Conservation (phyloP, 2,113 vertebrate species). For the Pterocles burchelli region DNA sequence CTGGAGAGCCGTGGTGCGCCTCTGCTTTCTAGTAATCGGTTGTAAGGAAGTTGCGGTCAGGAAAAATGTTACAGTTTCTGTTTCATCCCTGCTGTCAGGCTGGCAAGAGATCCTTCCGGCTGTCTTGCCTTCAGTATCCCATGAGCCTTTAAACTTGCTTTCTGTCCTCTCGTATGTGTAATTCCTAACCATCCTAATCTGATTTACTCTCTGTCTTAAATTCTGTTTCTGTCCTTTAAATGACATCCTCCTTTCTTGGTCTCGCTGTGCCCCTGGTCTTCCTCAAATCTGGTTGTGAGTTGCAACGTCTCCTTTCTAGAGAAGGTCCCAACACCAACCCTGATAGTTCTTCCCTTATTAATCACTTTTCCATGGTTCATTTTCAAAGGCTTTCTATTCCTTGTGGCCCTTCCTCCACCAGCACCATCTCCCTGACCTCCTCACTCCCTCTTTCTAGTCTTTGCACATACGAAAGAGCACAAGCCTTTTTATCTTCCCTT, state of each 20-base stretch:
- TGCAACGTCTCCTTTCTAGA: neutral
- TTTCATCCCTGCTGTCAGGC: neutral
- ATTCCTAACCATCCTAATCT: neutral
- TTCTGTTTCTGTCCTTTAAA: neutral
- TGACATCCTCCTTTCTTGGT: neutral
- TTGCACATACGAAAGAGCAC: conserved; percentile 40
- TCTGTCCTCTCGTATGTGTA: neutral
- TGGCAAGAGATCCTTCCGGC: neutral
- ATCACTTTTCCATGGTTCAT: conserved; percentile 14
- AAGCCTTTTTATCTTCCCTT: conserved; percentile 17
- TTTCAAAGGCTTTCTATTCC: neutral
- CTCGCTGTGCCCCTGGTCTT: neutral
- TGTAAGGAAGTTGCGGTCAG: neutral
- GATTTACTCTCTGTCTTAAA: neutral
- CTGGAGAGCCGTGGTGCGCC: neutral
- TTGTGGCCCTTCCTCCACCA: neutral
- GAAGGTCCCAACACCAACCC: neutral
- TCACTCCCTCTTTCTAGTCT: neutral
- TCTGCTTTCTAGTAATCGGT: neutral
- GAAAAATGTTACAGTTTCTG: neutral
- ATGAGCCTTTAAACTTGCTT: neutral
- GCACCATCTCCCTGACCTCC: conserved; percentile 18
- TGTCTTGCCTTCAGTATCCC: neutral
- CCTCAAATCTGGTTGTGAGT: neutral
- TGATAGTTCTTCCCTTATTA: neutral